These are phyloP conservation scores for Nomada goodeniana DNA, from an alignment of 2,888 invertebrate genomes.

Conservation along the genomic window DNA sequence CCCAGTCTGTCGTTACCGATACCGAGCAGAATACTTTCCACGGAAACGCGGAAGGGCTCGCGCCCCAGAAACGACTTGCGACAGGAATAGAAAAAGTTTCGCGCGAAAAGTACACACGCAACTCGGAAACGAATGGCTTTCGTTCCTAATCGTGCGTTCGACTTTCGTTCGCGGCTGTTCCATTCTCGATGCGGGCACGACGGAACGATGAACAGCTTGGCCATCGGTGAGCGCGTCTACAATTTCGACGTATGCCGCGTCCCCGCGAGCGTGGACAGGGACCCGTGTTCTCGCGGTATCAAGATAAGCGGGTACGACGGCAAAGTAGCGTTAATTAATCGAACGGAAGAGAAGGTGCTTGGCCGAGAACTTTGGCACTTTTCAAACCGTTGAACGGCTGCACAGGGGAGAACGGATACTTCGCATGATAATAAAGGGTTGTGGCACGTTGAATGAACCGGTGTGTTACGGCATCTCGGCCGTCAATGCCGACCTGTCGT, in stretches of 20 bases:
- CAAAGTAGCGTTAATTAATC: constrained; percentile 39
- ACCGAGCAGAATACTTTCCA: constrained; percentile 67
- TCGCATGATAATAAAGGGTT: constrained; percentile 73
- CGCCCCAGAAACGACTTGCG: constrained; percentile 29
- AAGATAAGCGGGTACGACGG: neutral
- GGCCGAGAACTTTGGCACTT: constrained; percentile 44
- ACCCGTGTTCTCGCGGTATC: neutral
- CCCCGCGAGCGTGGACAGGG: neutral
- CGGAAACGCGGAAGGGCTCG: constrained; percentile 75
- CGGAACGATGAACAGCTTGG: neutral
- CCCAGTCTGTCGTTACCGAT: constrained; percentile 47
- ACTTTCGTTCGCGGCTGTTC: neutral
- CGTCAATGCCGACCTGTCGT: constrained; percentile 80
- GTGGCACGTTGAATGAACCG: constrained; percentile 75
- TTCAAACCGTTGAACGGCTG: constrained; percentile 44
- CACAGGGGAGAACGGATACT: constrained; percentile 28
- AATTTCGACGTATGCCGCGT: neutral
- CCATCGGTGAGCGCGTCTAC: too few relatives aligned
- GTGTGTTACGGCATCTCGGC: constrained; percentile 72
- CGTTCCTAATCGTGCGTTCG: constrained; percentile 25
- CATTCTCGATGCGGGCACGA: neutral
- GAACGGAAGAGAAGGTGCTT: neutral
- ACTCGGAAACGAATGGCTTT: constrained; percentile 5
- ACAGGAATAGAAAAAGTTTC: constrained; percentile 72
- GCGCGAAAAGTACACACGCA: constrained; percentile 47